Evolutionary conservation across 1,140 invertebrate species (phyloP).

Genomic region (Atta colombica): DNA sequence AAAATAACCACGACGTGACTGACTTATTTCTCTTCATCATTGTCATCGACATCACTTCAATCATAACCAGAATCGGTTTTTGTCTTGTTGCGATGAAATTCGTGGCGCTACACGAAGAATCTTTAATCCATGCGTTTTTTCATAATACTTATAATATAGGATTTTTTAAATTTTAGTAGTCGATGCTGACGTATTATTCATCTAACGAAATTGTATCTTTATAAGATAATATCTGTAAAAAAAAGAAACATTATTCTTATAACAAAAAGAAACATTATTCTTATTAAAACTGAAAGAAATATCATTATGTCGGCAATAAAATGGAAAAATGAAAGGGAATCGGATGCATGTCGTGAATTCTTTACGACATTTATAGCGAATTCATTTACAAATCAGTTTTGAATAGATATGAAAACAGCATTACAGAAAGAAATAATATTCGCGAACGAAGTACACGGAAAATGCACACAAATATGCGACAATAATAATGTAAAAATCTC

Average conservation of each 20-base stretch:
- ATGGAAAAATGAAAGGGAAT: background rate
- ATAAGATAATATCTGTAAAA: background rate
- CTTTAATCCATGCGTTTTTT: background rate
- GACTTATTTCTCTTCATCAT: slow-evolving; percentile 53
- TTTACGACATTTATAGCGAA: background rate
- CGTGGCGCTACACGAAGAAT: background rate
- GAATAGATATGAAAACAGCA: no score
- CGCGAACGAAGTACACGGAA: background rate
- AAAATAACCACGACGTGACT: slow-evolving; percentile 59
- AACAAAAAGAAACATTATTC: slow-evolving; percentile 10
- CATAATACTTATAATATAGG: background rate
- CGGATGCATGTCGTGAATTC: background rate
- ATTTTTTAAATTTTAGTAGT: background rate
- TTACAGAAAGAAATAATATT: background rate
- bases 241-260: slow-evolving; percentile 15
- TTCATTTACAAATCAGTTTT: background rate
- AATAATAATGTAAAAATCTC: slow-evolving; percentile 28
- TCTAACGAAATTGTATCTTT: background rate
- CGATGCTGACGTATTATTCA: background rate
- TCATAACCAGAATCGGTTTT: slow-evolving; percentile 31
- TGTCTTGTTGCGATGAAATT: background rate
- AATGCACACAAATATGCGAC: background rate
- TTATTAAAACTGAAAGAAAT: background rate
- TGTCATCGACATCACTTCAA: slow-evolving; percentile 50
- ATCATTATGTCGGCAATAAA: background rate